Conservation (phyloP, 2,113 vertebrate genomes). For the Eubucco bourcierii region DNA sequence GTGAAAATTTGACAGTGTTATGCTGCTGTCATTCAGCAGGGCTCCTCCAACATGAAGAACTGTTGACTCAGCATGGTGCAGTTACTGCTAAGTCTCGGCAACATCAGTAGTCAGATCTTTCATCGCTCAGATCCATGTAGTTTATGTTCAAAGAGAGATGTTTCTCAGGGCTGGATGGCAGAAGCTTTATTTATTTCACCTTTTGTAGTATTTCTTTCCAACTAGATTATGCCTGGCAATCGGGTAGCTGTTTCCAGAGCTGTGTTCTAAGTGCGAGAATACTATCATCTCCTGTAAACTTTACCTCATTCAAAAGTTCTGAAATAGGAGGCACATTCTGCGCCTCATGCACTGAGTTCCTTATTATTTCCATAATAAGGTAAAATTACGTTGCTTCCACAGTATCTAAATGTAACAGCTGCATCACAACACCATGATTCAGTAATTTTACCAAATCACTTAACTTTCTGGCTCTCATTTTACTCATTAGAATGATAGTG, state of each 20-base stretch:
- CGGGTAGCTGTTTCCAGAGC: not conserved
- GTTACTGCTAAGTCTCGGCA: conserved; percentile 11
- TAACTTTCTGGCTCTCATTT: conserved; percentile 14
- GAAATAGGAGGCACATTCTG: not conserved
- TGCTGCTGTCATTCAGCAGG: conserved; percentile 2
- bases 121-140: not conserved
- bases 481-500: not conserved
- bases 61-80: not conserved
- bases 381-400: conserved; percentile 5
- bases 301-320: not conserved
- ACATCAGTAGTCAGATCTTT: not conserved
- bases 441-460: not conserved
- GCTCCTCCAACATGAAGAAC: not conserved
- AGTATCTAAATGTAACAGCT: not conserved
- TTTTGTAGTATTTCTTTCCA: not conserved
- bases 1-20: conserved; percentile 29
- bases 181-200: not conserved
- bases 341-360: not conserved
- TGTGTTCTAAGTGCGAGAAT: not conserved
- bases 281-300: not conserved
- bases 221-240: not conserved
- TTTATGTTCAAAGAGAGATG: not conserved
- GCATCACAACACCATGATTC: not conserved
- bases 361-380: not conserved
- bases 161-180: not conserved